phyloP scores from a whole-genome alignment of 2,797 vertebrate species.

The Molossus molossus region DNA sequence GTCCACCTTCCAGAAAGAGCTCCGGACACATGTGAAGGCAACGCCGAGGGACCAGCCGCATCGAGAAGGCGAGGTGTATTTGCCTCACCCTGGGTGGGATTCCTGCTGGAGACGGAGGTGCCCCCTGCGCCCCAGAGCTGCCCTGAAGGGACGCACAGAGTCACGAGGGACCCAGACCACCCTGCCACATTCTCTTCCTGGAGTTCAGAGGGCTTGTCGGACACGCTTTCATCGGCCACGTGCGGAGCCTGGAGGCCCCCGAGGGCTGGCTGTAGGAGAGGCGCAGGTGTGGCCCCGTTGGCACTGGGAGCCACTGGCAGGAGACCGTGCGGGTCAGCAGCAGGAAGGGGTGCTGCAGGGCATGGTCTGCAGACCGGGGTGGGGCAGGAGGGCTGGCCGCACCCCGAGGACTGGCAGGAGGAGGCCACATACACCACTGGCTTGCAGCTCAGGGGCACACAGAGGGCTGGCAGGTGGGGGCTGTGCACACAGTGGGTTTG shows the following conservation, averaged over 20 bases:
- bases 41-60: background rate
- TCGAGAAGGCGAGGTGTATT: background rate
- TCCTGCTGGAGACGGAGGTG: background rate
- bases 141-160: background rate
- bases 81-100: background rate
- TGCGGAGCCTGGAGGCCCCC: rapidly evolving
- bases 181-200: rapidly evolving
- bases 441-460: background rate
- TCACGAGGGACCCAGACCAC: background rate
- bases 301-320: too few relatives aligned
- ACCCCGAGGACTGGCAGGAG: conserved; percentile 16
- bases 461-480: background rate
- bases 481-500: rapidly evolving
- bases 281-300: rapidly evolving
- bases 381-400: background rate
- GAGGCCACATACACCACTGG: background rate
- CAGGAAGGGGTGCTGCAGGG: background rate
- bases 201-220: background rate
- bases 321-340: background rate
- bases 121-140: background rate
- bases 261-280: rapidly evolving
- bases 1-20: background rate
- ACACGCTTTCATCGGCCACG: background rate
- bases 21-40: background rate
- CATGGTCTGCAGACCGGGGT: background rate